Conservation (phyloP, 2,888 invertebrate genomes). For the Linyphia triangularis region DNA sequence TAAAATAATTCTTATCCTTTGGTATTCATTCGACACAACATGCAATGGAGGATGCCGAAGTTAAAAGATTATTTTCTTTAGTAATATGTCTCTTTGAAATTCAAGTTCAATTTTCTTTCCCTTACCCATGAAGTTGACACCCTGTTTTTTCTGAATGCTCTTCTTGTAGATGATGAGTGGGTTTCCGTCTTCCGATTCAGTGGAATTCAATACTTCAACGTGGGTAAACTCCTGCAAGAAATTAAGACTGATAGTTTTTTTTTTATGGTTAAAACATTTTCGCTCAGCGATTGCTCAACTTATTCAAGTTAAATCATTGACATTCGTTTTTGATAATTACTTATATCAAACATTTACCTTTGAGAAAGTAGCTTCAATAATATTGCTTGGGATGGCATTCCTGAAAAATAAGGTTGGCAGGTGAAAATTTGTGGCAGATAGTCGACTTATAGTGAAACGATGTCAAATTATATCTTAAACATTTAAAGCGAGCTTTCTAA, state of each 20-base stretch:
- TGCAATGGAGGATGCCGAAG: too few species aligned
- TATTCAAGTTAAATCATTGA: background rate
- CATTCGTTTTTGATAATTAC: background rate
- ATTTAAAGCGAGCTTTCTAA: too few species aligned
- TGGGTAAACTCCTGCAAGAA: constrained; percentile 66
- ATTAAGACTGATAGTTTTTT: too few species aligned
- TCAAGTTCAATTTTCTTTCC: too few species aligned
- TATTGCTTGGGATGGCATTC: constrained; percentile 94
- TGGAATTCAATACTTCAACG: constrained; percentile 32
- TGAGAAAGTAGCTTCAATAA: constrained; percentile 86
- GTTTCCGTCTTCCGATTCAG: background rate
- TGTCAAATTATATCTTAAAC: too few species aligned
- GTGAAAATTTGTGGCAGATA: too few species aligned
- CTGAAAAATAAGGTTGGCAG: constrained; percentile 82
- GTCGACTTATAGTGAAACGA: too few species aligned
- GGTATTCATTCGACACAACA: too few species aligned
- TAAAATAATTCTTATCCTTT: too few species aligned
- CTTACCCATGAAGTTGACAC: constrained; percentile 71
- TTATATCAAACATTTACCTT: constrained; percentile 17
- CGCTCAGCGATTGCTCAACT: background rate
- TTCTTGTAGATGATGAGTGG: constrained; percentile 58
- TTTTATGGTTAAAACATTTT: background rate
- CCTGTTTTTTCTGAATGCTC: constrained; percentile 43
- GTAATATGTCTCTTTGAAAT: too few species aligned
- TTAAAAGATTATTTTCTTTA: too few species aligned